A percentile compares a stretch with the other conserved stretches of the same genome.
These are phyloP conservation scores for Coenonympha glycerion DNA, from an alignment of 2,888 invertebrate genomes.

Conservation along the genomic window DNA sequence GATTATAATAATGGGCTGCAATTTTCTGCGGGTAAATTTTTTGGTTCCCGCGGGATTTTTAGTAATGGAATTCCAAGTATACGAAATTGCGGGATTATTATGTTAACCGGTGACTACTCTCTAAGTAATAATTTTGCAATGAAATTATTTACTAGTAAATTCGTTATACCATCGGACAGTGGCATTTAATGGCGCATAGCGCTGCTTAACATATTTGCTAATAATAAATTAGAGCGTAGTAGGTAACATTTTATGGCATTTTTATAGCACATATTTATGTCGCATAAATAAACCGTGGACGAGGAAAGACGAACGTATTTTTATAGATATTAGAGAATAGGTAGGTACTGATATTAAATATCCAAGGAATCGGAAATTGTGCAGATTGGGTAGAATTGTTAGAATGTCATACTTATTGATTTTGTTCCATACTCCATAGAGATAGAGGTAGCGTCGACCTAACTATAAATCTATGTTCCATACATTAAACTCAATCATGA, in stretches of 20 bases:
- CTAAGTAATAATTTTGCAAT: not conserved
- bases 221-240: constrained; percentile 3
- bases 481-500: too few species aligned
- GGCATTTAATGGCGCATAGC: constrained; percentile 4
- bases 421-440: too few species aligned
- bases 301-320: not conserved
- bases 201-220: constrained; percentile 11
- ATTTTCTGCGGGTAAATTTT: not conserved
- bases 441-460: too few species aligned
- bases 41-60: not conserved
- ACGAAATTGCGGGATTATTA: too few species aligned
- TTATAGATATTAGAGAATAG: too few species aligned
- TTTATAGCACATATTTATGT: constrained; percentile 4
- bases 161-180: not conserved
- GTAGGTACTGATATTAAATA: too few species aligned
- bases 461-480: too few species aligned
- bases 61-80: not conserved
- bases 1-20: too few species aligned
- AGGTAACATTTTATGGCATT: constrained; percentile 11
- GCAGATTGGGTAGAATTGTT: too few species aligned
- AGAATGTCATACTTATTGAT: too few species aligned
- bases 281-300: not conserved
- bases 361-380: too few species aligned
- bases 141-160: constrained; percentile 10
- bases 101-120: too few species aligned